These are phyloP conservation scores for Drosophila peninsularis DNA, from an alignment of 2,888 invertebrate genomes.

Conservation along the genomic window DNA sequence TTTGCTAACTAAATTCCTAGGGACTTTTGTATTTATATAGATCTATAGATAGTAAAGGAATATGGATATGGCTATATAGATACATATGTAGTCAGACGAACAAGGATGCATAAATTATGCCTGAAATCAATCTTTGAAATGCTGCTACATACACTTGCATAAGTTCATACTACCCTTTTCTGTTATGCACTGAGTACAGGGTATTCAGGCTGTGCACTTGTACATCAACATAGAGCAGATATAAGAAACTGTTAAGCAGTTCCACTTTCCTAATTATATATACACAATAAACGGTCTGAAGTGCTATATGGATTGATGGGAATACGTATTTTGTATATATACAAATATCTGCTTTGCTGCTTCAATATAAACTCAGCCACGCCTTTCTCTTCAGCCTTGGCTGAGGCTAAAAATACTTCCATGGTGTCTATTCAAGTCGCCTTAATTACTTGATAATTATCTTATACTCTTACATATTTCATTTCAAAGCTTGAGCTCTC, in stretches of 20 bases:
- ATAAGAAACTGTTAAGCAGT: neutral
- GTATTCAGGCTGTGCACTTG: neutral
- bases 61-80: too few species aligned
- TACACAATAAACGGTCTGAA: neutral
- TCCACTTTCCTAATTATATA: neutral
- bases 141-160: too few species aligned
- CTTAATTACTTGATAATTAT: conserved; percentile 36
- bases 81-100: too few species aligned
- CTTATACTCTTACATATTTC: neutral
- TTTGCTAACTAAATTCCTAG: too few species aligned
- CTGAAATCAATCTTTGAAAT: too few species aligned
- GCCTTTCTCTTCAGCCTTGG: too few species aligned
- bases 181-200: neutral
- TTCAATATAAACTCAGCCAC: too few species aligned
- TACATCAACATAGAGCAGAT: neutral
- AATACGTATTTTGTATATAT: neutral
- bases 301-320: neutral
- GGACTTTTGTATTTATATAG: too few species aligned
- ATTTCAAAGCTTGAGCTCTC: conserved; percentile 22
- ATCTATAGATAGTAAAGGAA: too few species aligned
- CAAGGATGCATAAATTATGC: neutral
- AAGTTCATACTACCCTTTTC: neutral
- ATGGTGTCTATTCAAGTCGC: neutral
- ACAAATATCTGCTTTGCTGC: neutral
- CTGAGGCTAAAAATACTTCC: neutral